These are phyloP conservation scores for Arizona elegans DNA, from an alignment of 2,113 vertebrate genomes.

Conservation along the genomic window DNA sequence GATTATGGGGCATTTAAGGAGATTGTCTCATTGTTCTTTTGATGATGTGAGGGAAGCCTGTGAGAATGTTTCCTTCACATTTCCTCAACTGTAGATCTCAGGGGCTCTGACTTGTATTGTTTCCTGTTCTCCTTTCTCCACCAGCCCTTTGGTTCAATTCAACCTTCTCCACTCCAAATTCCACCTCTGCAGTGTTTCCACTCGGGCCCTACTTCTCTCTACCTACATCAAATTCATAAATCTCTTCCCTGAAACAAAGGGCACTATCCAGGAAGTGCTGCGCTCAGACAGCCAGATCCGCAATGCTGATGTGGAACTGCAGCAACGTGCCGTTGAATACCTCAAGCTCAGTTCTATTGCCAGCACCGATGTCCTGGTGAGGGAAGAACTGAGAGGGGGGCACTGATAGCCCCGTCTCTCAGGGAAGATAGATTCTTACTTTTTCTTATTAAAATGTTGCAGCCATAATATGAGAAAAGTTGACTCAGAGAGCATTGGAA, in stretches of 20 bases:
- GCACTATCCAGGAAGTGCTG: slow-evolving; percentile 90
- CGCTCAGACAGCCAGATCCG: slow-evolving; percentile 91
- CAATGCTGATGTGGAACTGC: slow-evolving; percentile 88
- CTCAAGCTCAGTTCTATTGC: slow-evolving; percentile 91
- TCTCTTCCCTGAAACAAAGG: slow-evolving; percentile 92
- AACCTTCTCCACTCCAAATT: slow-evolving; percentile 92
- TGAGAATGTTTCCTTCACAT: not conserved
- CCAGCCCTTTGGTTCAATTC: slow-evolving; percentile 90
- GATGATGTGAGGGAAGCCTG: not conserved
- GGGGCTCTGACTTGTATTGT: not conserved
- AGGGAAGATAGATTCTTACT: not conserved
- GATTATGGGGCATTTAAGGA: not conserved
- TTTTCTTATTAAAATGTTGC: not conserved
- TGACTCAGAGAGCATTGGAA: not conserved
- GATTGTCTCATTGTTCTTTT: not conserved
- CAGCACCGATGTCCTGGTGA: slow-evolving; percentile 89
- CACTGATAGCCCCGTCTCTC: not conserved
- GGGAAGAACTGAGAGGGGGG: slow-evolving; percentile 7
- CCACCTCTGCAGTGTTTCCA: slow-evolving; percentile 89
- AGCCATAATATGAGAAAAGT: not conserved
- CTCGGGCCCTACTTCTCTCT: slow-evolving; percentile 84
- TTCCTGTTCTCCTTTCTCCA: not conserved
- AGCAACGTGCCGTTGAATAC: slow-evolving; percentile 91
- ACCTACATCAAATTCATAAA: slow-evolving; percentile 96
- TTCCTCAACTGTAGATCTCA: not conserved